Conservation (phyloP, 2,797 vertebrate species). For the Gadopsis marmoratus region DNA sequence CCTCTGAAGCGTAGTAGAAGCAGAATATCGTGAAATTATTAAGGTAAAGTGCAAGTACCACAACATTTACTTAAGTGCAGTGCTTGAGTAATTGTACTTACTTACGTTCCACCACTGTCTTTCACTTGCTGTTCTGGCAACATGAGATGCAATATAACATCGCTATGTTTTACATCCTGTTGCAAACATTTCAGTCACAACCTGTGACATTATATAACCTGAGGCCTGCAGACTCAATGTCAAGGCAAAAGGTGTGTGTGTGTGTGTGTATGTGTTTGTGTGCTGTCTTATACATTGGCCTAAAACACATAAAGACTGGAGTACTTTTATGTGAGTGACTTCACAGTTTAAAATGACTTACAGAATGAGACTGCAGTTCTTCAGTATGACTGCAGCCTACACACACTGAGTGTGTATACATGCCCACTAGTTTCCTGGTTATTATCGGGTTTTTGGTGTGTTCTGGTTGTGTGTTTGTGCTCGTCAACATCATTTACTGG, state of each 20-base stretch:
- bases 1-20: background rate
- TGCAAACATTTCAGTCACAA: background rate
- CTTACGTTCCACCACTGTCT: background rate
- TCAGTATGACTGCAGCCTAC: background rate
- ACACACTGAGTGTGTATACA: too few species aligned
- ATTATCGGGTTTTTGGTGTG: background rate
- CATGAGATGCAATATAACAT: background rate
- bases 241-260: background rate
- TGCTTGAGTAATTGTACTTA: background rate
- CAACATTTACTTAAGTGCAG: background rate
- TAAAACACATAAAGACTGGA: conserved; percentile 2
- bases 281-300: background rate
- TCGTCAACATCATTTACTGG: background rate
- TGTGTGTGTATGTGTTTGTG: too few species aligned
- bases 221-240: background rate
- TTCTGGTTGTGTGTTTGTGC: background rate
- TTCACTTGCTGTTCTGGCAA: background rate
- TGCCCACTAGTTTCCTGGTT: background rate
- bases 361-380: background rate
- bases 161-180: background rate
- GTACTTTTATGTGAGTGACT: background rate
- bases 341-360: background rate
- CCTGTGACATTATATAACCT: background rate
- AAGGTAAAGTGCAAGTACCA: too few species aligned
- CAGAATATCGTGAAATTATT: background rate